Conservation (phyloP, 1,140 invertebrate genomes). For the Pseudachorutes palmiensis region DNA sequence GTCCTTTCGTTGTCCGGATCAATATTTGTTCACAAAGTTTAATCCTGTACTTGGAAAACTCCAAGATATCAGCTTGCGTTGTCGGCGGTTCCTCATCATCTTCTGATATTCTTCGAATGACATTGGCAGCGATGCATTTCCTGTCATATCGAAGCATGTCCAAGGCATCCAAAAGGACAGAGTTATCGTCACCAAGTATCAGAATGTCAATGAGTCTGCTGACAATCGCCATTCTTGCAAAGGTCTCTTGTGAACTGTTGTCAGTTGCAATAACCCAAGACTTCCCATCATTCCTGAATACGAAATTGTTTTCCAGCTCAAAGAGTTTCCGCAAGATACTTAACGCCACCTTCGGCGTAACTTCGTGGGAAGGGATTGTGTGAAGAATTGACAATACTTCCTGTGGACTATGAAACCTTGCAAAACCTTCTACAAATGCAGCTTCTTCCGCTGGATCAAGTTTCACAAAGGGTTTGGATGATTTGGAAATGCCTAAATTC, state of each 20-base stretch:
- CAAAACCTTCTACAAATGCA: constrained; percentile 39
- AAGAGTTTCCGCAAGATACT: constrained; percentile 48
- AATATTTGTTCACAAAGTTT: constrained; percentile 54
- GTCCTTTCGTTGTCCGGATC: constrained; percentile 52
- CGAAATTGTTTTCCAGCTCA: constrained; percentile 47
- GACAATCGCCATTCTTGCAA: constrained; percentile 44
- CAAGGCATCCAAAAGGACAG: constrained; percentile 46
- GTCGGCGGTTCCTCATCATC: constrained; percentile 36
- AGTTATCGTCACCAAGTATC: constrained; percentile 41
- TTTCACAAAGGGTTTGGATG: constrained; percentile 22
- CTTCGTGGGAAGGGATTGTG: constrained; percentile 45
- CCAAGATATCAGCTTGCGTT: constrained; percentile 16
- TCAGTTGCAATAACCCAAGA: constrained; percentile 23
- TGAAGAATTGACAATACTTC: constrained; percentile 39
- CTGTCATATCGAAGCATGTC: constrained; percentile 43
- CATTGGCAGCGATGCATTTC: constrained; percentile 35
- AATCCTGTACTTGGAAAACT: constrained; percentile 47
- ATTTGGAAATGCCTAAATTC: constrained; percentile 25
- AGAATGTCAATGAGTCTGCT: constrained; percentile 47
- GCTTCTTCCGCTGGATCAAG: constrained; percentile 34
- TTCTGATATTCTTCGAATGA: constrained; percentile 27
- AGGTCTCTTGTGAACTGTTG: constrained; percentile 39
- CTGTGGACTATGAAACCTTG: constrained; percentile 38
- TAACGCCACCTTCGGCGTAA: constrained; percentile 48
- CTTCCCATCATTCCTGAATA: constrained; percentile 38